phyloP scores from a whole-genome alignment of 2,888 invertebrate genomes.

The Scaptomyza flava region DNA sequence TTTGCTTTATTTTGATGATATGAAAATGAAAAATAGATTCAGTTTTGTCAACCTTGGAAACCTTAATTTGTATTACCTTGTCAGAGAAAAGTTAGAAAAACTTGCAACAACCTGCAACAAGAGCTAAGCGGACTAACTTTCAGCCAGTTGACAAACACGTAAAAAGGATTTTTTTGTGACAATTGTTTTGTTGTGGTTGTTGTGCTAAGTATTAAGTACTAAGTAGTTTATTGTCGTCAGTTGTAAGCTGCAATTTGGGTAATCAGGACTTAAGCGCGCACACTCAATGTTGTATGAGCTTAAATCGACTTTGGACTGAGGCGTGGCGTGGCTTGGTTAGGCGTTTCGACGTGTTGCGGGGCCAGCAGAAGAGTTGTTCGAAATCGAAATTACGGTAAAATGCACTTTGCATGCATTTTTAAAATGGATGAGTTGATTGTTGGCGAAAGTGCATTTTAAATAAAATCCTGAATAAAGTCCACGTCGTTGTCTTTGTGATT shows the following conservation, averaged over 20 bases:
- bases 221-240: constrained; percentile 25
- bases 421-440: constrained; percentile 53
- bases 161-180: too few relatives aligned
- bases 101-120: neutral
- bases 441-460: constrained; percentile 54
- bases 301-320: constrained; percentile 20
- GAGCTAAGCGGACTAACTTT: neutral
- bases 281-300: constrained; percentile 52
- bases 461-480: constrained; percentile 5
- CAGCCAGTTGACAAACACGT: too few relatives aligned
- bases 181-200: neutral
- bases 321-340: neutral
- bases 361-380: neutral
- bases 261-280: constrained; percentile 52
- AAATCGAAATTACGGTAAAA: constrained; percentile 60
- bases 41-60: too few relatives aligned
- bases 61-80: neutral
- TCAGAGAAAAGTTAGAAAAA: neutral
- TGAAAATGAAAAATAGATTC: too few relatives aligned
- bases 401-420: constrained; percentile 63
- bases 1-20: too few relatives aligned
- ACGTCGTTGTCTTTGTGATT: neutral
- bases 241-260: constrained; percentile 64
- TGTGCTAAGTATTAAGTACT: constrained; percentile 15
- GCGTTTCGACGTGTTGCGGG: too few relatives aligned